phyloP scores from a whole-genome alignment of 2,113 vertebrate species.

The Halichoeres trimaculatus region DNA sequence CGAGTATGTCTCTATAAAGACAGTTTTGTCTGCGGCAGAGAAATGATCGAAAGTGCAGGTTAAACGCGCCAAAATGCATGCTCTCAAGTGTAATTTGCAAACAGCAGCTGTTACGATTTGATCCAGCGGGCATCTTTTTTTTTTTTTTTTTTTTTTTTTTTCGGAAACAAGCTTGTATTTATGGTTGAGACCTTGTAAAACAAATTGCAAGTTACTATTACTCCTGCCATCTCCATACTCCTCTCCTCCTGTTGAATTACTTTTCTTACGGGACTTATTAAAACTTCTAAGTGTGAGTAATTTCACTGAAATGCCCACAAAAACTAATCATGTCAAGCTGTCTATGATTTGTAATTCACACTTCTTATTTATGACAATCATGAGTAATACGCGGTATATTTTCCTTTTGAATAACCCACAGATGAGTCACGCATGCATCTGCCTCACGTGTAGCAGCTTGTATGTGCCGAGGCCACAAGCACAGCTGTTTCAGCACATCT shows the following conservation, averaged over 20 bases:
- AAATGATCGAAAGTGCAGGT: background rate
- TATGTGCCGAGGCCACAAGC: slow-evolving; percentile 28
- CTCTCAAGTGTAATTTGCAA: slow-evolving; percentile 28
- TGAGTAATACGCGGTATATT: slow-evolving; percentile 46
- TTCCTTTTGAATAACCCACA: slow-evolving; percentile 48
- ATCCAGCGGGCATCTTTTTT: background rate
- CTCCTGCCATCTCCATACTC: slow-evolving; percentile 31
- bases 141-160: no score
- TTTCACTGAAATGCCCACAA: slow-evolving; percentile 55
- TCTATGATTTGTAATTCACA: slow-evolving; percentile 57
- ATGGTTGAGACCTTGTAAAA: slow-evolving; percentile 57
- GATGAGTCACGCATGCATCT: slow-evolving; percentile 61
- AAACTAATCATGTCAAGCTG: slow-evolving; percentile 28
- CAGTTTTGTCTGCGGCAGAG: slow-evolving; percentile 62
- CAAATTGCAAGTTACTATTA: slow-evolving; percentile 50
- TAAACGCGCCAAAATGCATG: background rate
- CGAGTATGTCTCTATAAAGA: slow-evolving; percentile 57
- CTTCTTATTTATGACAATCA: slow-evolving; percentile 60
- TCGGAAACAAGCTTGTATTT: slow-evolving; percentile 16
- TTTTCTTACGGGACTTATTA: slow-evolving; percentile 55
- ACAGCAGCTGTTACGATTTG: background rate
- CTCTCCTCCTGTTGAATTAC: slow-evolving; percentile 35
- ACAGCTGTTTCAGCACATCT: slow-evolving; percentile 43
- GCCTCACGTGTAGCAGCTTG: slow-evolving; percentile 57
- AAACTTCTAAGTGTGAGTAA: slow-evolving; percentile 45